Percentiles rank a stretch among this genome's conserved stretches.
Evolutionary conservation across 1,140 invertebrate species (phyloP).

Genomic region (Sitophilus oryzae): DNA sequence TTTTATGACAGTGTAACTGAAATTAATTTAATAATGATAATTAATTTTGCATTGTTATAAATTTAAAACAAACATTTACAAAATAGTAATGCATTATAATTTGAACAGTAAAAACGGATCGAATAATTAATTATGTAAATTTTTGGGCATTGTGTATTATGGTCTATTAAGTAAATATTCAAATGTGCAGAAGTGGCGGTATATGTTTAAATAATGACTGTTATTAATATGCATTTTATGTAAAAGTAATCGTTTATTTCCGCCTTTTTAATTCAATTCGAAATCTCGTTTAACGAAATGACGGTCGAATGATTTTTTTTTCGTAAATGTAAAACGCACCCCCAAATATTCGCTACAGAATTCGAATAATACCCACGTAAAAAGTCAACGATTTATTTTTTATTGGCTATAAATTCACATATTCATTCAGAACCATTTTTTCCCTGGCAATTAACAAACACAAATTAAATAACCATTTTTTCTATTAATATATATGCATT

Average conservation of each 20-base stretch:
- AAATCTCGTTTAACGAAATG: not conserved
- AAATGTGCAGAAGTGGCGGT: constrained; percentile 11
- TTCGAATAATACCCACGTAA: too few relatives aligned
- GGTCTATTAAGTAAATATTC: constrained; percentile 15
- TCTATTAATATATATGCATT: not conserved
- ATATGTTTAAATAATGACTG: constrained; percentile 15
- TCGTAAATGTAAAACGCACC: too few relatives aligned
- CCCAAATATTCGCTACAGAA: too few relatives aligned
- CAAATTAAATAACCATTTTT: too few relatives aligned
- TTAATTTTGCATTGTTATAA: constrained; percentile 9
- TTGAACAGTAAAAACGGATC: constrained; percentile 7
- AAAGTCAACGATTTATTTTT: too few relatives aligned
- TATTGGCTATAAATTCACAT: too few relatives aligned
- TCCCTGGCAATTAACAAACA: too few relatives aligned
- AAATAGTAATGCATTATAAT: constrained; percentile 6
- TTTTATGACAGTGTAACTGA: not conserved
- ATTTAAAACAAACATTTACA: constrained; percentile 13
- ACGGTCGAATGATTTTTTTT: too few relatives aligned
- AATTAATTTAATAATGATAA: constrained; percentile 12
- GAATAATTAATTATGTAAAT: constrained; percentile 17
- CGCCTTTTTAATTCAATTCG: not conserved
- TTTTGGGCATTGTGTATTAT: constrained; percentile 10
- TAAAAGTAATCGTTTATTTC: constrained; percentile 12
- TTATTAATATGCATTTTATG: constrained; percentile 15
- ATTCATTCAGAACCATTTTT: too few relatives aligned